Conservation (phyloP, 1,140 invertebrate species). For the Panagrolaimus sp. region DNA sequence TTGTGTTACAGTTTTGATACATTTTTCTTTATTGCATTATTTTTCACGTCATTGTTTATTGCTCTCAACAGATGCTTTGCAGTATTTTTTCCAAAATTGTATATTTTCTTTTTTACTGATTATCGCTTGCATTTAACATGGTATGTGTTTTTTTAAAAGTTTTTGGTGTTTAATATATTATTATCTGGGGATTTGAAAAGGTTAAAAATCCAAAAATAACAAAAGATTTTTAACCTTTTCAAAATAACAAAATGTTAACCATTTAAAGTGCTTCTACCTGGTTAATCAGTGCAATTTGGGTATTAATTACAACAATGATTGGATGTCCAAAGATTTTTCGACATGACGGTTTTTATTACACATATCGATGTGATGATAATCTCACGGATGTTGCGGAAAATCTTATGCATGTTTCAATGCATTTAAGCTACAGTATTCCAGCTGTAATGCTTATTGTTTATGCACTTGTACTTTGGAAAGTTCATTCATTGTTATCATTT, state of each 20-base stretch:
- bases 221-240: no score
- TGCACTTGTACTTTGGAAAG: constrained; percentile 17
- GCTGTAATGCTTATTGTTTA: constrained; percentile 27
- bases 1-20: constrained; percentile 27
- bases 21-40: constrained; percentile 23
- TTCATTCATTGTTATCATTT: constrained; percentile 13
- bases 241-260: background rate
- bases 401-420: constrained; percentile 20
- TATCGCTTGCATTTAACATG: constrained; percentile 22
- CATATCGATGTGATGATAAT: constrained; percentile 17
- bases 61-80: constrained; percentile 20
- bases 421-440: constrained; percentile 21
- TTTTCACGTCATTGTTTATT: constrained; percentile 25
- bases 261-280: constrained; percentile 20
- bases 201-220: no score
- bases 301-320: constrained; percentile 22
- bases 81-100: constrained; percentile 19
- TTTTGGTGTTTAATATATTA: no score
- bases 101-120: constrained; percentile 21
- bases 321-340: constrained; percentile 28
- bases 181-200: no score
- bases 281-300: constrained; percentile 16
- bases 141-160: background rate
- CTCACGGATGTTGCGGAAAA: background rate
- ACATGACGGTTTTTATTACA: constrained; percentile 28